Evolutionary conservation across 2,797 vertebrate genomes (phyloP).

Genomic region (Harpagifer antarcticus): DNA sequence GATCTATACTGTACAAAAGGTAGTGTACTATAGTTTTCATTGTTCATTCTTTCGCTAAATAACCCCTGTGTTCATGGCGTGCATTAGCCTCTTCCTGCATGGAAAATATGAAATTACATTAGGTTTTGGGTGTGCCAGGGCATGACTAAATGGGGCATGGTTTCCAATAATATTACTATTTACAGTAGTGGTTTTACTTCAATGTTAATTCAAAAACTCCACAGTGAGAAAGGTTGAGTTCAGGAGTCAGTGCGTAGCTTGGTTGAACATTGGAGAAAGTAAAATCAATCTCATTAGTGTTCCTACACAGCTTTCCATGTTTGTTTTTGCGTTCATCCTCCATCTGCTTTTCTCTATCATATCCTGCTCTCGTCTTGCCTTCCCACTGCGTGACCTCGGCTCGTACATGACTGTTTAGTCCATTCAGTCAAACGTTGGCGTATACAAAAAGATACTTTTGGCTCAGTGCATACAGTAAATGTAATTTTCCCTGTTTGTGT

Average conservation of each 20-base stretch:
- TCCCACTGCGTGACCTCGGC: conserved; percentile 37
- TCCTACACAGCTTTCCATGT: conserved; percentile 15
- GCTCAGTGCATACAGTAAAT: background rate
- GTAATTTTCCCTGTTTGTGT: conserved; percentile 27
- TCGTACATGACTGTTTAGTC: conserved; percentile 33
- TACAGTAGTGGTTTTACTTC: background rate
- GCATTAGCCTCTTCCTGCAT: background rate
- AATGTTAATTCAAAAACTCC: background rate
- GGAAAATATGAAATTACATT: background rate
- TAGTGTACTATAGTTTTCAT: too few species aligned
- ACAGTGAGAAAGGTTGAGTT: background rate
- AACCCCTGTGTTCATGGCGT: background rate
- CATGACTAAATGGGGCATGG: background rate
- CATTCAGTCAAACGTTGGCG: conserved; percentile 28
- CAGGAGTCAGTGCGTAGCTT: background rate
- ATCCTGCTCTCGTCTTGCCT: conserved; percentile 21
- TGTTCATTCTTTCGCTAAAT: background rate
- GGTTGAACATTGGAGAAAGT: background rate
- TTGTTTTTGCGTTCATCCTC: conserved; percentile 29
- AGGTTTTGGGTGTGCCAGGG: background rate
- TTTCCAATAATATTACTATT: background rate
- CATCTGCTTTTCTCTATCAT: conserved; percentile 24
- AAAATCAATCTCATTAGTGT: background rate
- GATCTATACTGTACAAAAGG: too few species aligned
- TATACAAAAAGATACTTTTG: conserved; percentile 1